Percentiles rank a stretch among this genome's conserved stretches.
phyloP scores from a whole-genome alignment of 2,113 vertebrate species.

The Phaetusa simplex region DNA sequence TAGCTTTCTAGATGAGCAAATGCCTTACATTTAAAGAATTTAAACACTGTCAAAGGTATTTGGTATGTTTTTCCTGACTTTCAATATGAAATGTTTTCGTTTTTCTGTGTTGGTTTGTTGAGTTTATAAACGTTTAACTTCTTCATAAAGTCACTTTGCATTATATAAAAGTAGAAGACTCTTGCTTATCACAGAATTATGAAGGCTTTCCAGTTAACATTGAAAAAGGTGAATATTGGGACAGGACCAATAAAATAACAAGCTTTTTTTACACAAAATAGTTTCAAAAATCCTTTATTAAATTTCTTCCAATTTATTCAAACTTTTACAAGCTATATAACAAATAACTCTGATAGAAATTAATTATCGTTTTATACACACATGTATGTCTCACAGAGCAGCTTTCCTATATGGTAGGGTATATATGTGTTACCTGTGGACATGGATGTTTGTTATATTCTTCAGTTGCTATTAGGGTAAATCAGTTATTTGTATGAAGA shows the following conservation, averaged over 20 bases:
- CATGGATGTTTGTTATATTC: not conserved
- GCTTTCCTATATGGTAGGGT: not conserved
- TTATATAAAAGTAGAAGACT: not conserved
- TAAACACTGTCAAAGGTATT: not conserved
- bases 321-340: not conserved
- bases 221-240: not conserved
- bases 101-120: not conserved
- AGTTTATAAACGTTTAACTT: not conserved
- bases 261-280: not conserved
- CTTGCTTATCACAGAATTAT: not conserved
- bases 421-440: not conserved
- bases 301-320: not conserved
- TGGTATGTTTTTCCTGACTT: not conserved
- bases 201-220: not conserved
- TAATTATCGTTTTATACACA: not conserved
- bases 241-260: not conserved
- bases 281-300: not conserved
- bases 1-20: not conserved
- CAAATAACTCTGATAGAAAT: not conserved
- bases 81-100: not conserved
- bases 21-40: not conserved
- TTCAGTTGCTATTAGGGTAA: not conserved
- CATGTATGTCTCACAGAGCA: not conserved
- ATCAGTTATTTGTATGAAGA: not conserved
- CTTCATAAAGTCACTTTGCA: not conserved